Evolutionary conservation across 2,888 invertebrate species (phyloP).

Genomic region (Apeira syringaria): DNA sequence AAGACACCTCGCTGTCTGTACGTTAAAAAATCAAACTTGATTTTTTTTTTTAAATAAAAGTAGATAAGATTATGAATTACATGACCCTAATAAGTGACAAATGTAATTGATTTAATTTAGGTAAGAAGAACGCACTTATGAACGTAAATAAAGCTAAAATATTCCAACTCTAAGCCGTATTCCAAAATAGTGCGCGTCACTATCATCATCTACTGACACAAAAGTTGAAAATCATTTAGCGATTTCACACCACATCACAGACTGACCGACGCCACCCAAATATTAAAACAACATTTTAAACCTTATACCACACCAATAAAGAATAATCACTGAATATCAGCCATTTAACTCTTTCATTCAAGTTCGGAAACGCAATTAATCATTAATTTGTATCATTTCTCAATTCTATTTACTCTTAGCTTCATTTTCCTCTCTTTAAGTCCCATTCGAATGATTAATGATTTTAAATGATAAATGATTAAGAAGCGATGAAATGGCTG

Average conservation of each 20-base stretch:
- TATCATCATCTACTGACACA: background rate
- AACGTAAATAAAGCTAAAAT: too few relatives aligned
- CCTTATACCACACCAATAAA: slow-evolving; percentile 23
- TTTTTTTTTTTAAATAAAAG: too few relatives aligned
- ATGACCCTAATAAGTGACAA: too few relatives aligned
- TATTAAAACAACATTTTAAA: slow-evolving; percentile 32
- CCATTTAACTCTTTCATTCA: slow-evolving; percentile 36
- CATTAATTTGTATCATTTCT: slow-evolving; percentile 79
- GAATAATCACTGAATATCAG: slow-evolving; percentile 15
- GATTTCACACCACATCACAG: slow-evolving; percentile 43
- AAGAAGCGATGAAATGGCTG: slow-evolving; percentile 67
- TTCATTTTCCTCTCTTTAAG: slow-evolving; percentile 83
- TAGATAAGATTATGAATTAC: too few relatives aligned
- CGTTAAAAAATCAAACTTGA: too few relatives aligned
- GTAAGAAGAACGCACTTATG: background rate
- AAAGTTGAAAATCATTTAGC: slow-evolving; percentile 27
- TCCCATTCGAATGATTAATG: slow-evolving; percentile 80
- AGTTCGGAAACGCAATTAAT: slow-evolving; percentile 70
- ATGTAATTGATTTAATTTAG: too few relatives aligned
- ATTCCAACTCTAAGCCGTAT: too few relatives aligned
- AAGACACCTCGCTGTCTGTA: too few relatives aligned
- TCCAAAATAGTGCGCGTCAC: too few relatives aligned
- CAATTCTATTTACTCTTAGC: slow-evolving; percentile 73
- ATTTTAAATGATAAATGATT: slow-evolving; percentile 69
- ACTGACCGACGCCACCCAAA: slow-evolving; percentile 55